Conservation (phyloP, 1,140 invertebrate species). For the Mesaphorura yosii region DNA sequence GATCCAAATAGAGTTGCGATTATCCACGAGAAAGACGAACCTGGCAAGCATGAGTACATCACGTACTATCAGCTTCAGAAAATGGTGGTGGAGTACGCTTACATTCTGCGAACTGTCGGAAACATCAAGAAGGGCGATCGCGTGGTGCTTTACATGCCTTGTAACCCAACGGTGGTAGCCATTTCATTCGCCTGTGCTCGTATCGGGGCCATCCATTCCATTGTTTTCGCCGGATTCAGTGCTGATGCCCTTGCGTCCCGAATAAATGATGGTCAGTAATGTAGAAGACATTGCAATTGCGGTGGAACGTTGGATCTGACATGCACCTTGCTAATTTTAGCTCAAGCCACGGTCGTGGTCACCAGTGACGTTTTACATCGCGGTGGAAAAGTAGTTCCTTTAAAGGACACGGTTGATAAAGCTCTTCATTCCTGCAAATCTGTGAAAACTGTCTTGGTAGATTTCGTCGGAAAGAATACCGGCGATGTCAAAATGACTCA, state of each 20-base stretch:
- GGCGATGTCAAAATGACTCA: constrained; percentile 33
- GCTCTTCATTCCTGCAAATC: constrained; percentile 38
- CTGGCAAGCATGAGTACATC: constrained; percentile 38
- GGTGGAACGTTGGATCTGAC: too few species aligned
- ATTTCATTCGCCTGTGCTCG: constrained; percentile 51
- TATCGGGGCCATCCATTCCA: constrained; percentile 43
- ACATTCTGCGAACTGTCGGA: constrained; percentile 38
- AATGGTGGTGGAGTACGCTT: constrained; percentile 37
- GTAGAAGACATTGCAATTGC: not conserved
- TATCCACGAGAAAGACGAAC: constrained; percentile 47
- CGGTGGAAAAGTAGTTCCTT: constrained; percentile 40
- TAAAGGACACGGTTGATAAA: constrained; percentile 43
- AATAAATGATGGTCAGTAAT: constrained; percentile 40
- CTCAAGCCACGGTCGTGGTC: constrained; percentile 39
- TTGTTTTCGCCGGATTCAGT: constrained; percentile 52
- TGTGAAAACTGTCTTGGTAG: constrained; percentile 42
- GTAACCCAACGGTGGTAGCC: constrained; percentile 41
- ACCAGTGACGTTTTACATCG: constrained; percentile 42
- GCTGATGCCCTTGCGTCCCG: constrained; percentile 44
- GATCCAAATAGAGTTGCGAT: constrained; percentile 40
- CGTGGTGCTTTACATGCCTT: constrained; percentile 45
- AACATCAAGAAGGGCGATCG: constrained; percentile 43
- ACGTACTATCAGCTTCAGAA: constrained; percentile 37
- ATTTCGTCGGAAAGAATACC: constrained; percentile 35
- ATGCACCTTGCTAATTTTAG: too few species aligned